phyloP scores from a whole-genome alignment of 2,113 vertebrate species.

The Phylloscopus trochiloides region DNA sequence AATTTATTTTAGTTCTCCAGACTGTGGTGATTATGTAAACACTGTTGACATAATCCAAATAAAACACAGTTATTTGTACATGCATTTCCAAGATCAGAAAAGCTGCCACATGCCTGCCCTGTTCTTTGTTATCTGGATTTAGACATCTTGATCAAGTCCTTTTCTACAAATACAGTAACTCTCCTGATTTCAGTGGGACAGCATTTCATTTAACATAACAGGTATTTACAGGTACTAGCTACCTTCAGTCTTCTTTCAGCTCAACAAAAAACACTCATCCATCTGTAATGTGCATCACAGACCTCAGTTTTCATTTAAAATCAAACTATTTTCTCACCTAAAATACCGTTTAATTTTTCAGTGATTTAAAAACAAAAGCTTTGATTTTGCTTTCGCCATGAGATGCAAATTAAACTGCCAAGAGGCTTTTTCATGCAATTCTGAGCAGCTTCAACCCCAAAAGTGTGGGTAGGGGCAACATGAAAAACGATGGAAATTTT shows the following conservation, averaged over 20 bases:
- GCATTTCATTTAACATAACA: not conserved
- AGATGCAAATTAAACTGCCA: not conserved
- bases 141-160: not conserved
- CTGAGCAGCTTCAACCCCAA: not conserved
- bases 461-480: not conserved
- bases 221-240: not conserved
- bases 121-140: not conserved
- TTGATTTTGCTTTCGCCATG: not conserved
- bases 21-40: not conserved
- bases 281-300: not conserved
- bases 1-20: not conserved
- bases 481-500: not conserved
- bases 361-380: not conserved
- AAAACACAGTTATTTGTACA: not conserved
- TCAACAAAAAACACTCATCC: not conserved
- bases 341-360: not conserved
- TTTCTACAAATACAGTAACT: not conserved
- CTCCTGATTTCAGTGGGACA: not conserved
- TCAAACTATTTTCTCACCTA: not conserved
- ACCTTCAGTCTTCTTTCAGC: not conserved
- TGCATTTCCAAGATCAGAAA: not conserved
- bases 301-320: not conserved
- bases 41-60: not conserved
- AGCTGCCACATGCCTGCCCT: not conserved
- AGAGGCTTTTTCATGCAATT: not conserved